phyloP scores from a whole-genome alignment of 2,797 vertebrate species.

The Micrastur ruficollis region DNA sequence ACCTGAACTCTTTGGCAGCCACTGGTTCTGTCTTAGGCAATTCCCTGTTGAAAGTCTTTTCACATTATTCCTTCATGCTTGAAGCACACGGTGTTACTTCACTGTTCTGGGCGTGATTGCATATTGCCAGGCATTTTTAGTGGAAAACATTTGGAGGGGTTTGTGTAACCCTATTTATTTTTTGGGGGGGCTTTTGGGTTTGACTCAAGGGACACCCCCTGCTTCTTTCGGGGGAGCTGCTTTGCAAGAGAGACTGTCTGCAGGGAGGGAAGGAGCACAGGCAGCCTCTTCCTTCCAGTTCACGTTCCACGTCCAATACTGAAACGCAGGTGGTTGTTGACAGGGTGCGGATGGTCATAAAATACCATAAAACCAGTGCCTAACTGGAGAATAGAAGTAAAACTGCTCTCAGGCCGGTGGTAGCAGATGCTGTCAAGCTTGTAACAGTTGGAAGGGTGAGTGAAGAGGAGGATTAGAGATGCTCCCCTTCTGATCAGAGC shows the following conservation, averaged over 20 bases:
- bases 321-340: not conserved
- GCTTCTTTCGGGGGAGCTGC: not conserved
- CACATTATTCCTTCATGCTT: not conserved
- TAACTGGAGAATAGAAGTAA: not conserved
- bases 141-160: not conserved
- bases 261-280: not conserved
- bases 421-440: not conserved
- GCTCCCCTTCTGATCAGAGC: not conserved
- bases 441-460: not conserved
- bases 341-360: not conserved
- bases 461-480: not conserved
- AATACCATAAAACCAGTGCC: not conserved
- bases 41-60: not conserved
- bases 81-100: not conserved
- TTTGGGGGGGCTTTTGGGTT: not conserved
- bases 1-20: not conserved
- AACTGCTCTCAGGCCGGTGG: not conserved
- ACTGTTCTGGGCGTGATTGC: not conserved
- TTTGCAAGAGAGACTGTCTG: not conserved
- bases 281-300: not conserved
- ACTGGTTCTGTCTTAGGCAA: not conserved
- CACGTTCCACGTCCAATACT: not conserved
- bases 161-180: not conserved
- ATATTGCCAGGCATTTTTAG: slow-evolving; percentile 12
- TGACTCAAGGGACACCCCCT: not conserved